Evolutionary conservation across 2,888 invertebrate species (phyloP), one percentile per base, ranked within the genome.

Genomic region (Cacoxenus indagator): DNA sequence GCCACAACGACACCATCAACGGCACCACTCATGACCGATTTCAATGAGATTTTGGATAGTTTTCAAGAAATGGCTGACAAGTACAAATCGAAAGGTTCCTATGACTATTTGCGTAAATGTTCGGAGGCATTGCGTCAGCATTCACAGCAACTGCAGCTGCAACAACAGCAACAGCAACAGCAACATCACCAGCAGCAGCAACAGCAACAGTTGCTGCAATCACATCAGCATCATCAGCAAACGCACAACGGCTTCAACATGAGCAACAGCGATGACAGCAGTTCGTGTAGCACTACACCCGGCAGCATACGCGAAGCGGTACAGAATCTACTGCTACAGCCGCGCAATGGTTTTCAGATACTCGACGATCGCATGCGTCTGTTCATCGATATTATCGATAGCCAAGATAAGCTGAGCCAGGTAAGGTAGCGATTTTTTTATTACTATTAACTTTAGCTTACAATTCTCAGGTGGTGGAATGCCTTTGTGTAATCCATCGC

Each of bases 381-480:
- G 62, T 94, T 94, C 89, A 92, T 94, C 86, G 94, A 95, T 84
- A 94, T 95, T 80, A 90, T 95, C 87, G 94, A 94, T 86, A 93
- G 94, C 67, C 94, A 95, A 90, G 93, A 94, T 86, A 90, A 92
- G 85, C 93, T 95, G 85, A 93, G 94, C 84, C 93, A 94, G 94
- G 94, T 94, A 89, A 89, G 84, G 71, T 14, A 37, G 0, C 1
- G 2, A 31, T 9, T 31, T 31, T 5, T 31, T 5, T 31, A 0
- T 31, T 5, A 8, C 9, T 31, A 31, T 31, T 31, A 8, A 2
- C 14, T 37, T 37, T 37, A 4, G 37, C 37, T n/a, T n/a, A n/a
- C n/a, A n/a, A n/a, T n/a, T n/a, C n/a, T n/a, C n/a, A n/a, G n/a
- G n/a, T n/a, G n/a, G n/a, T n/a, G n/a, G n/a, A n/a, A n/a, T n/a